A percentile compares a stretch with the other conserved stretches of the same genome.
phyloP scores from a whole-genome alignment of 2,113 vertebrate genomes.

The Lepidothrix coronata region DNA sequence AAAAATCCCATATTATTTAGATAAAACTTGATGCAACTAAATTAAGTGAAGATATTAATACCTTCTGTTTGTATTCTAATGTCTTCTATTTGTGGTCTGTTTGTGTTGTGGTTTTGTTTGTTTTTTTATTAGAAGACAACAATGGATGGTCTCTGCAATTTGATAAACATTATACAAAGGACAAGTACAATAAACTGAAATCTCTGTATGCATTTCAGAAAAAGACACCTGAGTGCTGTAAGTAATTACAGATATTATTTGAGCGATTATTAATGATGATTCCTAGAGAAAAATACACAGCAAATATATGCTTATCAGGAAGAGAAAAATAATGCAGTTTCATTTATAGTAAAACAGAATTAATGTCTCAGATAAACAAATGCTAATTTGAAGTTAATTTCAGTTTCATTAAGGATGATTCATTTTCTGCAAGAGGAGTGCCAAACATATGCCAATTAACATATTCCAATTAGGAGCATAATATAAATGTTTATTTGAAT shows the following conservation, averaged over 20 bases:
- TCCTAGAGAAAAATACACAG: not conserved
- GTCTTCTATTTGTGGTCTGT: not conserved
- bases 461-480: not conserved
- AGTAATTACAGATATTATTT: constrained; percentile 67
- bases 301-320: not conserved
- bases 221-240: constrained; percentile 83
- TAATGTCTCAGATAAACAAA: not conserved
- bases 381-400: not conserved
- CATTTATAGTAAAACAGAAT: not conserved
- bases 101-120: not conserved
- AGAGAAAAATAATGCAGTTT: not conserved
- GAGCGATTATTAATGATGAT: not conserved
- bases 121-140: constrained; percentile 84
- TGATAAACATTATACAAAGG: constrained; percentile 83
- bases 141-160: constrained; percentile 92
- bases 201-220: constrained; percentile 67
- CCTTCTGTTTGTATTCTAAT: not conserved
- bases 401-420: not conserved
- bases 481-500: not conserved
- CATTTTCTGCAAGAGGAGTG: not conserved
- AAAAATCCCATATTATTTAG: not conserved
- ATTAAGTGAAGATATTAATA: not conserved
- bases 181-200: constrained; percentile 69
- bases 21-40: not conserved
- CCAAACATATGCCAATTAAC: not conserved